A percentile compares a stretch with the other conserved stretches of the same genome.
phyloP scores from a whole-genome alignment of 2,113 vertebrate species.

The Todiramphus saurophagus region DNA sequence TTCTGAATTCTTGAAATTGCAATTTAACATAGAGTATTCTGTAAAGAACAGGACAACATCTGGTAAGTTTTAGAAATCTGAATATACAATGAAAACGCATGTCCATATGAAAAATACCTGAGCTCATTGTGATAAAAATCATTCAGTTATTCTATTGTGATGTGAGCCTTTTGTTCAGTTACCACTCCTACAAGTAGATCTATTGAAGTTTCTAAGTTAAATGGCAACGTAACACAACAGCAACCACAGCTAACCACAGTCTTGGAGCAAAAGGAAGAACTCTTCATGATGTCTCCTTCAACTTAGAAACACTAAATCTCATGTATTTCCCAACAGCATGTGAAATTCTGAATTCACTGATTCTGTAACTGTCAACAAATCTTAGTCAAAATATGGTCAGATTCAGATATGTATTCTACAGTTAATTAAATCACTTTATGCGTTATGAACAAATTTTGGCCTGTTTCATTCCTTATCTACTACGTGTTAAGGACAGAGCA shows the following conservation, averaged over 20 bases:
- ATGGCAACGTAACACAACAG: too few relatives aligned
- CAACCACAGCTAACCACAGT: neutral
- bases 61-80: neutral
- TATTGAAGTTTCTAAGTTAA: neutral
- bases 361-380: neutral
- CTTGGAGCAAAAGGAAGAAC: neutral
- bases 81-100: neutral
- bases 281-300: neutral
- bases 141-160: neutral
- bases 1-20: neutral
- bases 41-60: neutral
- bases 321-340: neutral
- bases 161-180: neutral
- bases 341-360: neutral
- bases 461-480: neutral
- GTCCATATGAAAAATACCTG: neutral
- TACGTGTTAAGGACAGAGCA: neutral
- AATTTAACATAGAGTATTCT: neutral
- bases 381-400: neutral
- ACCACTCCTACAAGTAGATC: neutral
- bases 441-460: neutral
- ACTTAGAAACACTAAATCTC: neutral
- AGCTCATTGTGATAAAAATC: neutral
- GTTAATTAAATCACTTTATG: neutral
- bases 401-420: neutral